Conservation (phyloP, 2,797 vertebrate species). For the Siniperca obscura region DNA sequence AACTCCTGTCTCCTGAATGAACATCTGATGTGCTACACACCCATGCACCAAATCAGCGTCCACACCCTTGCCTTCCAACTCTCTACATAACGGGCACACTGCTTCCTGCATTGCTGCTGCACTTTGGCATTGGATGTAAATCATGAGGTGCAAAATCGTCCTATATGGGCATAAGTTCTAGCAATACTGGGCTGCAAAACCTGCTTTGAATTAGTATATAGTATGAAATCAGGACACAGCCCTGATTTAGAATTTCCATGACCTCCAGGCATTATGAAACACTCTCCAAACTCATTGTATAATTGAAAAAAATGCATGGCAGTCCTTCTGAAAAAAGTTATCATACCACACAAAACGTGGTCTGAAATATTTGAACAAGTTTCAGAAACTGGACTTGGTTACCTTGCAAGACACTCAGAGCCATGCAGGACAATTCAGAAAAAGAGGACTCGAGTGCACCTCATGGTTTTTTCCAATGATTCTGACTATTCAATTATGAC, state of each 20-base stretch:
- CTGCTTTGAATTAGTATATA: slow-evolving; percentile 1
- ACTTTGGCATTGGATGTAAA: slow-evolving; percentile 26
- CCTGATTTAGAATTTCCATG: slow-evolving; percentile 26
- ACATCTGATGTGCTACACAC: not conserved
- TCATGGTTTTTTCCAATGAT: not conserved
- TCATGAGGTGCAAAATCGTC: slow-evolving; percentile 16
- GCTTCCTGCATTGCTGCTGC: slow-evolving; percentile 12
- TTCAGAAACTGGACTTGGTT: slow-evolving; percentile 27
- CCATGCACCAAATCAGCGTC: not conserved
- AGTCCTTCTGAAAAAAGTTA: slow-evolving; percentile 22
- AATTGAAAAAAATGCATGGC: slow-evolving; percentile 14
- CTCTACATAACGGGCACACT: not conserved
- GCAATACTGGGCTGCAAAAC: slow-evolving; percentile 11
- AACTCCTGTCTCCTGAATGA: not conserved
- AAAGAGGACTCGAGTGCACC: slow-evolving; percentile 25
- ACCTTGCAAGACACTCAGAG: slow-evolving; percentile 15
- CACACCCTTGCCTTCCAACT: not conserved
- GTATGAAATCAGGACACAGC: slow-evolving; percentile 29
- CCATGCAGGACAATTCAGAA: slow-evolving; percentile 30
- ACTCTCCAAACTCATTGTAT: slow-evolving; percentile 16
- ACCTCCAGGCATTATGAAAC: slow-evolving; percentile 28
- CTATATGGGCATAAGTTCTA: slow-evolving; percentile 7
- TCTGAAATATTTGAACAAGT: slow-evolving; percentile 38
- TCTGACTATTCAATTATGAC: slow-evolving; percentile 52
- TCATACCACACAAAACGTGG: not conserved